These are phyloP conservation scores for Portunus trituberculatus DNA, from an alignment of 1,140 invertebrate species.

Conservation along the genomic window DNA sequence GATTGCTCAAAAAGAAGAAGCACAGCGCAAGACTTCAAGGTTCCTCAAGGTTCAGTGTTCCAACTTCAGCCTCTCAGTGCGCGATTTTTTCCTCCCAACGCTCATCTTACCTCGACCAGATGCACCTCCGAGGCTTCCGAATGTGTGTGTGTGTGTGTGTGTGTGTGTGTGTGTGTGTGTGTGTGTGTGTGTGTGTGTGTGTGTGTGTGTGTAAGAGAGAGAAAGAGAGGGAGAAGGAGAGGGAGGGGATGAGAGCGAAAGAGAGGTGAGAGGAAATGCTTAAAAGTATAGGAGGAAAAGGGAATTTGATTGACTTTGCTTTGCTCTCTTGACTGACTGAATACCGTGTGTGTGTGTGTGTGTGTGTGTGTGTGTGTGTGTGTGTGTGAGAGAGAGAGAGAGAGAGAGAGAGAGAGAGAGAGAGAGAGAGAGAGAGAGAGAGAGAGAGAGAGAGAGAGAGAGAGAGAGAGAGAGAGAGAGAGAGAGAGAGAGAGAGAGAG, in stretches of 20 bases:
- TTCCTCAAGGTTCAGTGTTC: too few relatives aligned
- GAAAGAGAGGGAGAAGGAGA: background rate
- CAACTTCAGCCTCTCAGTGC: too few relatives aligned
- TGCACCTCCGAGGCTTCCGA: background rate
- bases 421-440: background rate
- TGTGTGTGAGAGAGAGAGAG: background rate
- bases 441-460: background rate
- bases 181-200: slow-evolving; percentile 31
- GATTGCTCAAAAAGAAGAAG: too few relatives aligned
- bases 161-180: slow-evolving; percentile 26
- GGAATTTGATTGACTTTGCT: background rate
- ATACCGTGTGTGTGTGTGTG: background rate
- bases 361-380: background rate
- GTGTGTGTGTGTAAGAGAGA: slow-evolving; percentile 15
- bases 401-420: background rate
- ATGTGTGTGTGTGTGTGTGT: slow-evolving; percentile 25
- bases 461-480: background rate
- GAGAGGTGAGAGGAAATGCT: background rate
- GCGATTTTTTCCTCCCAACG: too few relatives aligned
- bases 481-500: background rate
- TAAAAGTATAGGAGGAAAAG: background rate
- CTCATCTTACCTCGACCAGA: too few relatives aligned
- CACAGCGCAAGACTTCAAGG: too few relatives aligned
- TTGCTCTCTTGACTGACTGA: background rate
- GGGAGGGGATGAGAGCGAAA: background rate